Conservation (phyloP, 2,797 vertebrate species). For the Enteromius unitaeniatus region DNA sequence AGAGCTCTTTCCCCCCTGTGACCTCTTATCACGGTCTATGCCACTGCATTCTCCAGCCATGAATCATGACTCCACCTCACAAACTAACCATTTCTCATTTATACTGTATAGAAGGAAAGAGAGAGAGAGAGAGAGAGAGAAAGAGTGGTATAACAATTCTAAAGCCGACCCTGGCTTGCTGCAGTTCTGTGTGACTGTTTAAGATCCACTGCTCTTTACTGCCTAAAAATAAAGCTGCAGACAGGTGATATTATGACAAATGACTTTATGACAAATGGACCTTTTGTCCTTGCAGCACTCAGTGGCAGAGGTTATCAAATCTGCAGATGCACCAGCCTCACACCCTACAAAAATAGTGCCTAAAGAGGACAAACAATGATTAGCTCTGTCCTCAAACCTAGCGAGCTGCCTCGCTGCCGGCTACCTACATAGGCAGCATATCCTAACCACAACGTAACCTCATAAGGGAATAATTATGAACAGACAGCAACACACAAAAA, state of each 20-base stretch:
- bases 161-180: background rate
- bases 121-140: background rate
- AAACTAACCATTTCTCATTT: slow-evolving; percentile 32
- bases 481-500: background rate
- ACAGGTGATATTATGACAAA: slow-evolving; percentile 59
- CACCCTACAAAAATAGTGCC: slow-evolving; percentile 17
- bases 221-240: slow-evolving; percentile 71
- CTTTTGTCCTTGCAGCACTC: slow-evolving; percentile 67
- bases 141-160: background rate
- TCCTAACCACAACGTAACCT: background rate
- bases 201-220: background rate
- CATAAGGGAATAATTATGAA: background rate
- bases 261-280: slow-evolving; percentile 70
- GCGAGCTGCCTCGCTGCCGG: background rate
- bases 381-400: slow-evolving; percentile 18
- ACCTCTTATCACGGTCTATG: slow-evolving; percentile 73
- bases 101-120: slow-evolving; percentile 36
- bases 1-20: slow-evolving; percentile 69
- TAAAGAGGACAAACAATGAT: background rate
- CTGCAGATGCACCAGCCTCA: slow-evolving; percentile 35
- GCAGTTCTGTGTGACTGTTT: background rate
- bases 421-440: background rate
- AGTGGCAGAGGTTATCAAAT: slow-evolving; percentile 51
- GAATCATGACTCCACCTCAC: slow-evolving; percentile 76
- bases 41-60: slow-evolving; percentile 73